Percentiles rank a stretch among this genome's conserved stretches.
These are phyloP conservation scores for Dendrocincla tyrannina DNA, from an alignment of 2,797 vertebrate species.

Conservation along the genomic window DNA sequence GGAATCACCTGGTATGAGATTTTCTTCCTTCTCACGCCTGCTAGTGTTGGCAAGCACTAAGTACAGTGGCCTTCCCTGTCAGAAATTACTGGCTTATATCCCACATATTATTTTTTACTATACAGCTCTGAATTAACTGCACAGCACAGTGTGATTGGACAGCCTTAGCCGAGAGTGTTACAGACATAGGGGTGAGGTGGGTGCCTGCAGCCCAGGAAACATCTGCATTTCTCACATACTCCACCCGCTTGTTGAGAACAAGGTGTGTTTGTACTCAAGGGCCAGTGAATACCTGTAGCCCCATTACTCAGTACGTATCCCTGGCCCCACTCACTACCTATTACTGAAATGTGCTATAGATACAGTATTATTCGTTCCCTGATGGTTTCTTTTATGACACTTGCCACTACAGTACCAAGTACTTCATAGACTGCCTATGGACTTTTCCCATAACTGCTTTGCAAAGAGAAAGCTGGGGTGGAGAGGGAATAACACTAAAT, in stretches of 20 bases:
- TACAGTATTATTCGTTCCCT: background rate
- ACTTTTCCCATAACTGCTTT: background rate
- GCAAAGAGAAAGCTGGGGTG: background rate
- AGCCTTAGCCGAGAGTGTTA: fast-evolving
- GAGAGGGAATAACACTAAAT: background rate
- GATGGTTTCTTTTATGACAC: background rate
- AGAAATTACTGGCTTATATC: background rate
- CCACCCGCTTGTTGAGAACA: background rate
- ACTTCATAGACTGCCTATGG: background rate
- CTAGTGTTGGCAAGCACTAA: background rate
- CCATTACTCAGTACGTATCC: background rate
- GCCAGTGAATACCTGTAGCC: background rate
- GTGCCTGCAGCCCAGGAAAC: background rate
- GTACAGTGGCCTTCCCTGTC: background rate
- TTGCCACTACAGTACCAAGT: background rate
- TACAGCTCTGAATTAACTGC: background rate
- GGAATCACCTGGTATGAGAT: background rate
- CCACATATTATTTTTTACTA: background rate
- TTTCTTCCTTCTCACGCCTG: background rate
- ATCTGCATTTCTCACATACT: background rate
- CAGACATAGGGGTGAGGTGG: fast-evolving
- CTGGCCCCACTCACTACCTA: background rate
- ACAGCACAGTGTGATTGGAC: fast-evolving
- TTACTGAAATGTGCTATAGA: background rate
- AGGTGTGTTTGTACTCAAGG: background rate